phyloP scores from a whole-genome alignment of 1,140 invertebrate genomes.

The Glomeris maerens region DNA sequence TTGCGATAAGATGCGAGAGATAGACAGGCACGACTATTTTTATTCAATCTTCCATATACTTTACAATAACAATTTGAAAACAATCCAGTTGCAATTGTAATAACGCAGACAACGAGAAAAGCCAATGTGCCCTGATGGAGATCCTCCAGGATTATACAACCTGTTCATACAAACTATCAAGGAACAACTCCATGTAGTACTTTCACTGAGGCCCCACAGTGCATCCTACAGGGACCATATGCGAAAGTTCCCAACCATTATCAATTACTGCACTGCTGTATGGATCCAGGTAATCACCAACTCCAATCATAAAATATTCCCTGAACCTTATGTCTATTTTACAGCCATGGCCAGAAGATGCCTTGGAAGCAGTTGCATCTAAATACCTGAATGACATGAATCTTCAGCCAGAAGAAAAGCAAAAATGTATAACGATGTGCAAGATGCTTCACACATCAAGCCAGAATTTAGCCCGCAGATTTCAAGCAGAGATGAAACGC shows the following conservation, averaged over 20 bases:
- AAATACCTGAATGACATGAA: slow-evolving; percentile 77
- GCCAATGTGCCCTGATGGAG: slow-evolving; percentile 63
- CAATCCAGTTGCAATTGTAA: not conserved
- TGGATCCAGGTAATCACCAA: slow-evolving; percentile 70
- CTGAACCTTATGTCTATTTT: slow-evolving; percentile 8
- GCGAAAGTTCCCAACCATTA: slow-evolving; percentile 82
- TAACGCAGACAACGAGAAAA: slow-evolving; percentile 32
- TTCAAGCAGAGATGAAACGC: slow-evolving; percentile 45
- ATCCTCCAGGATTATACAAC: slow-evolving; percentile 76
- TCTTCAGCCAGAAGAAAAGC: slow-evolving; percentile 49
- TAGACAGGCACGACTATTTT: slow-evolving; percentile 81
- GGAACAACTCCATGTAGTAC: slow-evolving; percentile 81
- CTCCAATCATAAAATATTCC: not conserved
- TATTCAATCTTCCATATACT: slow-evolving; percentile 1
- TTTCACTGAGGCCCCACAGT: slow-evolving; percentile 87
- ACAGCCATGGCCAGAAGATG: slow-evolving; percentile 83
- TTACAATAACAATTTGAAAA: too few species aligned
- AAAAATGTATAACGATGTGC: slow-evolving; percentile 68
- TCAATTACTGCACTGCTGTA: slow-evolving; percentile 94
- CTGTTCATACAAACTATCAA: slow-evolving; percentile 77
- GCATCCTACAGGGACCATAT: slow-evolving; percentile 63
- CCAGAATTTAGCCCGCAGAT: slow-evolving; percentile 55
- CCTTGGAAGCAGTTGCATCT: slow-evolving; percentile 74
- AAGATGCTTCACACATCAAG: slow-evolving; percentile 81
- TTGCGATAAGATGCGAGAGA: slow-evolving; percentile 81